Evolutionary conservation across 2,797 vertebrate species (phyloP).

Genomic region (Peromyscus aztecus): DNA sequence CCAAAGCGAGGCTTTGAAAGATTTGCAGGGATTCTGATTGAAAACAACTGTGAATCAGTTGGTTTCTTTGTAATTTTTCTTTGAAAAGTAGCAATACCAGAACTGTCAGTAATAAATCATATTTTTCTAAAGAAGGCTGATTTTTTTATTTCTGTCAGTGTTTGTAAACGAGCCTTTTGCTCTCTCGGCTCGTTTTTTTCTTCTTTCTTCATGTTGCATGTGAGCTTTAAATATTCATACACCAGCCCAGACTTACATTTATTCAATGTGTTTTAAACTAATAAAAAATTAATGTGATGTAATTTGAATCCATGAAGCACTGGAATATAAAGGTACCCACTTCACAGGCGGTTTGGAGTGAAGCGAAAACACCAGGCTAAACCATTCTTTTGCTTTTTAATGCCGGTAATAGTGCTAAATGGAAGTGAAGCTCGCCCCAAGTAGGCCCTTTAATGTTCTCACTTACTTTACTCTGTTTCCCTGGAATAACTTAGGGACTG

Average conservation of each 20-base stretch:
- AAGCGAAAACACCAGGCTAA: conserved; percentile 21
- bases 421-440: neutral
- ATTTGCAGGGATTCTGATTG: conserved; percentile 22
- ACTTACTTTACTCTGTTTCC: conserved; percentile 63
- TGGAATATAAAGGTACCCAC: conserved; percentile 34
- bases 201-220: conserved; percentile 30
- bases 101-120: conserved; percentile 65
- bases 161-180: conserved; percentile 52
- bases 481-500: conserved; percentile 62
- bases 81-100: conserved; percentile 60
- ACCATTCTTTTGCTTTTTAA: conserved; percentile 48
- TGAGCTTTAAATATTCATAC: conserved; percentile 80
- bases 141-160: conserved; percentile 52
- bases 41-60: conserved; percentile 53
- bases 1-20: conserved; percentile 41
- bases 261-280: conserved; percentile 76
- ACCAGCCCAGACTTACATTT: conserved; percentile 50
- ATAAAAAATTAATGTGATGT: conserved; percentile 75
- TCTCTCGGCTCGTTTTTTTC: conserved; percentile 47
- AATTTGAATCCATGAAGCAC: conserved; percentile 71
- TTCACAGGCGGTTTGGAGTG: conserved; percentile 60
- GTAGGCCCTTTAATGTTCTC: conserved; percentile 60
- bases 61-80: conserved; percentile 24
- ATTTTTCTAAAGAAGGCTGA: conserved; percentile 54
- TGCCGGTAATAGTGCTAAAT: neutral